Conservation (phyloP, 2,888 invertebrate genomes). For the Diaphora mendica region DNA sequence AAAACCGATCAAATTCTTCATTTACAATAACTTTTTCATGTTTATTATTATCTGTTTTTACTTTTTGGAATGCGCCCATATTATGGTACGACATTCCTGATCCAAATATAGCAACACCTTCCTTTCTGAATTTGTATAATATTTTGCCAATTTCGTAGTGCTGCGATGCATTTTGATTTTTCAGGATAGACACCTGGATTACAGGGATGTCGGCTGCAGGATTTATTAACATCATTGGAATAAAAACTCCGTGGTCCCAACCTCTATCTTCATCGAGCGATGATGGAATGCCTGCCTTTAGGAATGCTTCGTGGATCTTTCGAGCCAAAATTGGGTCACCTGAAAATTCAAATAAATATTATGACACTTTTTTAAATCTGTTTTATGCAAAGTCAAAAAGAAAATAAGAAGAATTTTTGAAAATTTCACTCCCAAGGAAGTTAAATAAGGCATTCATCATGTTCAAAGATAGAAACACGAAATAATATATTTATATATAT, state of each 20-base stretch:
- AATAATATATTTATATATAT: too few species aligned
- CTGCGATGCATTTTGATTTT: conserved; percentile 56
- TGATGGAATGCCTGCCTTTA: conserved; percentile 51
- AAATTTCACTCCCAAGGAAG: too few species aligned
- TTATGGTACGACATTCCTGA: conserved; percentile 63
- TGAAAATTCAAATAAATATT: conserved; percentile 21
- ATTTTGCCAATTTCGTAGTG: conserved; percentile 62
- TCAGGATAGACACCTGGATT: conserved; percentile 62
- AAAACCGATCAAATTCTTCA: conserved; percentile 36
- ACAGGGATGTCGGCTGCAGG: conserved; percentile 64
- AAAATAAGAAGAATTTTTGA: too few species aligned
- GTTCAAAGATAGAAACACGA: too few species aligned
- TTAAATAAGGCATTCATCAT: too few species aligned
- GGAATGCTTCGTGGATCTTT: conserved; percentile 57
- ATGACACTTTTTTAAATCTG: too few species aligned
- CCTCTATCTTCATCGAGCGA: conserved; percentile 59
- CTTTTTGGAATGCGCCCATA: conserved; percentile 32
- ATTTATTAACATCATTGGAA: conserved; percentile 68
- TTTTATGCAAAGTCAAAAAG: too few species aligned
- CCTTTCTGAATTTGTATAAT: conserved; percentile 58
- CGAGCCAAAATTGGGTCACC: conserved; percentile 55
- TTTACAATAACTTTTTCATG: conserved; percentile 24
- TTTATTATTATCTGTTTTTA: not conserved
- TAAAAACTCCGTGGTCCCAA: conserved; percentile 70
- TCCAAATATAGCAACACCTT: conserved; percentile 62